Percentiles rank a stretch among this genome's conserved stretches.
Evolutionary conservation across 1,140 invertebrate genomes (phyloP).

Genomic region (Druon quercuslanigerum): DNA sequence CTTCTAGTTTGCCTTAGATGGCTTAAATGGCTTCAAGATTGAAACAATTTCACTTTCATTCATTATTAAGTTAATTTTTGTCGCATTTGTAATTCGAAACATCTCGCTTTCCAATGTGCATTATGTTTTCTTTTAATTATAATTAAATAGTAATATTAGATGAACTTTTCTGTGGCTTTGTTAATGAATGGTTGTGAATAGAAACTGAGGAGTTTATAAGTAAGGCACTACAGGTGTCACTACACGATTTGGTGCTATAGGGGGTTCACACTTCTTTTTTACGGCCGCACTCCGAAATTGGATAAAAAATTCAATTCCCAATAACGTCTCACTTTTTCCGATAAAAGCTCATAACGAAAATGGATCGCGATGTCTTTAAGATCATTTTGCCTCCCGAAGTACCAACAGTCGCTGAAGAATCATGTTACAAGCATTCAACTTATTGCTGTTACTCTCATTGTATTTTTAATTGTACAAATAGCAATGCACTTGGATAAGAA

Average conservation of each 20-base stretch:
- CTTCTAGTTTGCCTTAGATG: too few species aligned
- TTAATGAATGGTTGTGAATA: not conserved
- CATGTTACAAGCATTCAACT: not conserved
- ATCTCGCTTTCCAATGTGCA: too few species aligned
- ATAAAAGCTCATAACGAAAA: constrained; percentile 4
- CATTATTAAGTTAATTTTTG: too few species aligned
- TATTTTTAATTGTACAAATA: not conserved
- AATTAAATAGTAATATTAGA: not conserved
- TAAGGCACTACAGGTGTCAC: constrained; percentile 46
- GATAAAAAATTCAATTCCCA: not conserved
- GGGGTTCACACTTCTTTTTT: constrained; percentile 39
- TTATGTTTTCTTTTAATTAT: too few species aligned
- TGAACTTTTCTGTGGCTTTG: not conserved
- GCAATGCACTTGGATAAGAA: too few species aligned
- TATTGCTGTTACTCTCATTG: constrained; percentile 21
- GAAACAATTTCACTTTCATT: too few species aligned
- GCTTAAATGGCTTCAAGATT: too few species aligned
- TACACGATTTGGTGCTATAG: constrained; percentile 42
- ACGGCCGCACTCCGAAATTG: constrained; percentile 43
- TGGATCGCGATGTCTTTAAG: constrained; percentile 16
- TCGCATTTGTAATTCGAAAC: too few species aligned
- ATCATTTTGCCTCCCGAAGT: constrained; percentile 43
- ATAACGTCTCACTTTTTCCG: not conserved
- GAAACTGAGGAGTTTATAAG: not conserved
- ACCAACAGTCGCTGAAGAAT: constrained; percentile 38